Evolutionary conservation across 1,140 invertebrate genomes (phyloP), one percentile per base, ranked within the genome.

Genomic region (Hycleus phaleratus): DNA sequence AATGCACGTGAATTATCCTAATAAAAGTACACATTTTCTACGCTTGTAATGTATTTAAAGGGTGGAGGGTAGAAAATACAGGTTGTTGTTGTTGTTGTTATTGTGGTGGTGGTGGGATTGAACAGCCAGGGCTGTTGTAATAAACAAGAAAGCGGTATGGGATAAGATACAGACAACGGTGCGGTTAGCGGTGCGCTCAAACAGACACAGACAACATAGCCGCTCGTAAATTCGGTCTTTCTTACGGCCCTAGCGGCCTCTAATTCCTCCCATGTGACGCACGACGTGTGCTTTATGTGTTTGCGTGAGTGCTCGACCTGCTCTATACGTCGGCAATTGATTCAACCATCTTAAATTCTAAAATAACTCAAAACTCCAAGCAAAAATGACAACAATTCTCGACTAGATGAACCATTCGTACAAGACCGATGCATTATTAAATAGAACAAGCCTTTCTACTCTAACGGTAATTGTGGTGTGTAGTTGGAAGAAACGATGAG

Each of bases 261-360:
- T 69, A 69, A 69, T 69, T 68, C 62, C 62, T 69, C 68, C 68
- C 68, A 66, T 62, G 66, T 62, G 68, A 68, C 68, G 65, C 62
- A 63, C 60, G 62, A 64, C 62, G 59, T 68, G 68, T 69, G 64
- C 66, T 68, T 68, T 69, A 68, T 69, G 64, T 68, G 62, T 63
- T 69, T 66, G 68, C 65, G 68, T 69, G 64, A 68, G 66, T 68
- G 66, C 66, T 63, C 46, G 47, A 56, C 58, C 48, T 48, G 61
- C 46, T 65, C 4, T 32, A 68, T 64, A 59, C 58, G 61, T 63
- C 60, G 56, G 63, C 67, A 69, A 69, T 69, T 69, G 65, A 67
- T 67, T 69, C 62, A 40, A 50, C 61, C 44, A 49, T 49, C 40
- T 38, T 10, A 40, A 45, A 12, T 12, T 12, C 12, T 12, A 12